Conservation (phyloP, 2,113 vertebrate genomes). For the Oxygymnocypris stewartii region DNA sequence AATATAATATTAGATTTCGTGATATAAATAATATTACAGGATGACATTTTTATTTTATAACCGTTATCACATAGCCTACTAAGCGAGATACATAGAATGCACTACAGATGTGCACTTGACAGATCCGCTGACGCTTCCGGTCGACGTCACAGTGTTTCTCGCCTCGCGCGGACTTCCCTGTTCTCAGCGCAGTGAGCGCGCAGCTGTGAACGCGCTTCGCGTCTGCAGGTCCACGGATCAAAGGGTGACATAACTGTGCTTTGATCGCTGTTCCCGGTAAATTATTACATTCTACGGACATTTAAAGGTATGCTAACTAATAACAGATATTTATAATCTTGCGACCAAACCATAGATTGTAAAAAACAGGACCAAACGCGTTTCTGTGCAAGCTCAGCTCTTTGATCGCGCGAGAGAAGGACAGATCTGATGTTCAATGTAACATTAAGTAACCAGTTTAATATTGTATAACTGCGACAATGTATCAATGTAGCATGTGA, state of each 20-base stretch:
- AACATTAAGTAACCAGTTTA: background rate
- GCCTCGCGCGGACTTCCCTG: background rate
- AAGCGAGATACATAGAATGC: no score
- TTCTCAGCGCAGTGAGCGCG: background rate
- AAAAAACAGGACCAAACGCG: background rate
- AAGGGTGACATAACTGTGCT: background rate
- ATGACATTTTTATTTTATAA: no score
- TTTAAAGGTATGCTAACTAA: conserved; percentile 20
- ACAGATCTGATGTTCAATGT: background rate
- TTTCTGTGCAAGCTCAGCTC: background rate
- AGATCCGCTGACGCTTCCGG: background rate
- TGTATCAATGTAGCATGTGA: background rate
- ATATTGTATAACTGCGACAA: background rate
- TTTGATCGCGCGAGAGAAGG: background rate
- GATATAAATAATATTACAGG: no score
- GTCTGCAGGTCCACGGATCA: background rate
- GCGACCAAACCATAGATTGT: background rate
- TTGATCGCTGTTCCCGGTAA: background rate
- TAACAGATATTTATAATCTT: background rate
- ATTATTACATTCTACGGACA: background rate
- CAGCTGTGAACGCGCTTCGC: background rate
- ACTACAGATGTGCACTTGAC: conserved; percentile 18
- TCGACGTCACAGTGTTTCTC: background rate
- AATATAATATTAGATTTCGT: no score
- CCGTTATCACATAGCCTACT: no score